phyloP scores from a whole-genome alignment of 2,888 invertebrate species.

The Diarsia mendica region DNA sequence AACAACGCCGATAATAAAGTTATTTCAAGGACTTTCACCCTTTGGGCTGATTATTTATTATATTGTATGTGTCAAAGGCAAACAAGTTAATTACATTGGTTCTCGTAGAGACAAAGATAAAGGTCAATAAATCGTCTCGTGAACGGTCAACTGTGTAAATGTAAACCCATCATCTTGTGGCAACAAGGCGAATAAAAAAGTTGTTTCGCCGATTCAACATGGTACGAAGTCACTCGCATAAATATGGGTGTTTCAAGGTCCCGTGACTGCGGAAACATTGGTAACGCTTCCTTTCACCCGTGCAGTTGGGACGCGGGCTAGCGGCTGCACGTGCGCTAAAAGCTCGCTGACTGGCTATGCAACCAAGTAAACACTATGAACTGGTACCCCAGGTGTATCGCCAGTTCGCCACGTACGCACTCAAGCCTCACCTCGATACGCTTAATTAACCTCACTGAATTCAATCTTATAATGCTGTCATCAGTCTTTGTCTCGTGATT shows the following conservation, averaged over 20 bases:
- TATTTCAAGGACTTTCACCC: slow-evolving; percentile 69
- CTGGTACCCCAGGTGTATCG: slow-evolving; percentile 45
- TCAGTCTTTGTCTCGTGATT: slow-evolving; percentile 50
- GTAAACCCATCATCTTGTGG: slow-evolving; percentile 37
- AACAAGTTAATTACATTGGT: slow-evolving; percentile 67
- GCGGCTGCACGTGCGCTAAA: slow-evolving; percentile 73
- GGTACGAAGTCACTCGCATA: slow-evolving; percentile 55
- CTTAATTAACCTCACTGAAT: slow-evolving; percentile 67
- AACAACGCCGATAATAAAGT: slow-evolving; percentile 66
- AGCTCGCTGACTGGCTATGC: slow-evolving; percentile 73
- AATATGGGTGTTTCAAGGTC: slow-evolving; percentile 76
- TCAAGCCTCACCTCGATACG: slow-evolving; percentile 64
- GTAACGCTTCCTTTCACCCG: slow-evolving; percentile 80
- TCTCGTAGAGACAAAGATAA: slow-evolving; percentile 60
- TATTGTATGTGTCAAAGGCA: slow-evolving; percentile 61
- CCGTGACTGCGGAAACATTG: slow-evolving; percentile 77
- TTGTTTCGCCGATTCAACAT: slow-evolving; percentile 42
- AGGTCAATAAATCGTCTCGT: slow-evolving; percentile 62
- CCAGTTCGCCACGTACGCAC: slow-evolving; percentile 46
- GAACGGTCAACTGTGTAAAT: slow-evolving; percentile 56
- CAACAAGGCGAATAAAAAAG: slow-evolving; percentile 49
- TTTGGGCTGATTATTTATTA: slow-evolving; percentile 59
- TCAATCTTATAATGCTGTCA: slow-evolving; percentile 56
- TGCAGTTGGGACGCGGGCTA: slow-evolving; percentile 72
- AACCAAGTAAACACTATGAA: slow-evolving; percentile 54